phyloP scores from a whole-genome alignment of 2,113 vertebrate genomes.

The Aythya baeri region DNA sequence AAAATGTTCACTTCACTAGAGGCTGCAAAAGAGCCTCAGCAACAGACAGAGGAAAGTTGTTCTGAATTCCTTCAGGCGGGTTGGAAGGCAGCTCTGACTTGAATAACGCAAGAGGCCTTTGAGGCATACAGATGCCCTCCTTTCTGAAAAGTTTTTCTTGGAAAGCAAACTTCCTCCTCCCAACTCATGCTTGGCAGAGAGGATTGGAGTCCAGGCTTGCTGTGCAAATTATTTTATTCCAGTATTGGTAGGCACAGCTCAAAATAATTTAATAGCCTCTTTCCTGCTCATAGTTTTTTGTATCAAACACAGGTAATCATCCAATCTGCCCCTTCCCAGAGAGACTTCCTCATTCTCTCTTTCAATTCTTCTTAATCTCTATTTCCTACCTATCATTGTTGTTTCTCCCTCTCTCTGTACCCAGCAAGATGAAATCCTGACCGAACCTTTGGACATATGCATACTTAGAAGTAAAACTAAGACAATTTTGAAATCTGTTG shows the following conservation, averaged over 20 bases:
- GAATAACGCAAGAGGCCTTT: slow-evolving; percentile 69
- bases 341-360: background rate
- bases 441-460: background rate
- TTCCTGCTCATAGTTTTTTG: background rate
- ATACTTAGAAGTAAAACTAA: background rate
- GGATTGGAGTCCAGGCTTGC: background rate
- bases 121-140: slow-evolving; percentile 72
- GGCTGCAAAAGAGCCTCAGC: slow-evolving; percentile 56
- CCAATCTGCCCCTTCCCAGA: background rate
- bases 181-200: slow-evolving; percentile 42
- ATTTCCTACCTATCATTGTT: background rate
- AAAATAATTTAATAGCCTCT: slow-evolving; percentile 14
- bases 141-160: slow-evolving; percentile 70
- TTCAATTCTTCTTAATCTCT: background rate
- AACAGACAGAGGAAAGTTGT: slow-evolving; percentile 69
- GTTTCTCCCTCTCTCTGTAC: background rate
- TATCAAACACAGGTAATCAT: background rate
- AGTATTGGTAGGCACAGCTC: slow-evolving; percentile 28
- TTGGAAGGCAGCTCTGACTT: slow-evolving; percentile 73
- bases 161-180: slow-evolving; percentile 62
- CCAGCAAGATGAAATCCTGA: background rate
- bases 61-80: slow-evolving; percentile 73
- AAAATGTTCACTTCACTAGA: slow-evolving; percentile 70
- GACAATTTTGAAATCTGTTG: background rate
- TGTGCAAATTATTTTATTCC: background rate